Evolutionary conservation across 2,888 invertebrate genomes (phyloP).

Genomic region (Branchipolynoe longqiensis): DNA sequence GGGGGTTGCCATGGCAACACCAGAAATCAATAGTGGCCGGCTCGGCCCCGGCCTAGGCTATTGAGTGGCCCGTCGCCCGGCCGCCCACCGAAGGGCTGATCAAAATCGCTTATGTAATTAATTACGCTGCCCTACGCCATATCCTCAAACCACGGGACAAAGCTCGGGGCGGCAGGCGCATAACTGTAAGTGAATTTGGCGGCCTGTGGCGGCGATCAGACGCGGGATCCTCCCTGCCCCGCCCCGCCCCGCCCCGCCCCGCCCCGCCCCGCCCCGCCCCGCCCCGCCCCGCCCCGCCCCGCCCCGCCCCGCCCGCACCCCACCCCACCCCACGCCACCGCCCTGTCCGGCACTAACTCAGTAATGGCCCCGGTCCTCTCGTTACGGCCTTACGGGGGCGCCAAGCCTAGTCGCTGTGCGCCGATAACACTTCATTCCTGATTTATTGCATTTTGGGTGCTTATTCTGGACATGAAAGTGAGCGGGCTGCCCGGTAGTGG

Average conservation of each 20-base stretch:
- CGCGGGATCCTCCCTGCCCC: not conserved
- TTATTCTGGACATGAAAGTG: slow-evolving; percentile 8
- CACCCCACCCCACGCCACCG: not conserved
- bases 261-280: not conserved
- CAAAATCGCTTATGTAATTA: slow-evolving; percentile 25
- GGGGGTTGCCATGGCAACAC: slow-evolving; percentile 52
- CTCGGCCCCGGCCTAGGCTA: slow-evolving; percentile 10
- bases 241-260: slow-evolving; percentile 7
- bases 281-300: not conserved
- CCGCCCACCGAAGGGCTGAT: slow-evolving; percentile 1
- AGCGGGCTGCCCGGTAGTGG: not conserved
- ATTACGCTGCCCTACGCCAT: not conserved
- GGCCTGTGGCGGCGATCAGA: not conserved
- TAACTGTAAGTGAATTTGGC: not conserved
- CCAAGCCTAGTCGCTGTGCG: not conserved
- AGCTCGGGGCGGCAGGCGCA: not conserved
- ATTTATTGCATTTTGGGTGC: slow-evolving; percentile 22
- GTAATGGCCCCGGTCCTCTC: not conserved
- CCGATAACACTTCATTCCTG: slow-evolving; percentile 31
- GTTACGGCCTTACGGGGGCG: not conserved
- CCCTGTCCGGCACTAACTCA: slow-evolving; percentile 25
- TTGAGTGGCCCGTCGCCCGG: slow-evolving; percentile 10
- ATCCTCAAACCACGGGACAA: not conserved
- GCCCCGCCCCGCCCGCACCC: not conserved
- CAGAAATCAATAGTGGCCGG: slow-evolving; percentile 44